Conservation (phyloP, 2,797 vertebrate species). For the Coluber constrictor region DNA sequence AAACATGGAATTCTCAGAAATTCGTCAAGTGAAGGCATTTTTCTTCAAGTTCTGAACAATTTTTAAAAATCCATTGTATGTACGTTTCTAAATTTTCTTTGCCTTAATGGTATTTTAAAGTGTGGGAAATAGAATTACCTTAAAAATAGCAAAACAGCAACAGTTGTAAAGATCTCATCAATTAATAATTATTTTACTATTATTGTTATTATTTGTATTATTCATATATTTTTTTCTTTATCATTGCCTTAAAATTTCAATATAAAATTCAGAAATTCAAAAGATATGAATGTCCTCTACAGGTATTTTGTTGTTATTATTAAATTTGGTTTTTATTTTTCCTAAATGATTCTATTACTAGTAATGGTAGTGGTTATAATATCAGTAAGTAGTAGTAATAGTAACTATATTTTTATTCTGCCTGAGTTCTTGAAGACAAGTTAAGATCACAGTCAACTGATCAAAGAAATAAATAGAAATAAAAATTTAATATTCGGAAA, state of each 20-base stretch:
- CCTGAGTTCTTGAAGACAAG: background rate
- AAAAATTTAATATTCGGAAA: background rate
- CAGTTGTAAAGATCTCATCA: background rate
- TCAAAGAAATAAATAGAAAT: background rate
- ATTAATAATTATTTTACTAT: background rate
- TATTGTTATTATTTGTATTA: background rate
- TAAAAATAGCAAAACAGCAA: background rate
- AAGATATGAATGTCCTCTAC: background rate
- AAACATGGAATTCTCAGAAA: background rate
- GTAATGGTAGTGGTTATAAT: background rate
- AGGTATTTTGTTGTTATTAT: background rate
- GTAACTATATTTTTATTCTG: background rate
- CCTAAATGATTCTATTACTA: background rate
- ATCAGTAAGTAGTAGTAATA: background rate
- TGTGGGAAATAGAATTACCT: background rate
- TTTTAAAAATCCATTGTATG: background rate
- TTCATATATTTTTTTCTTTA: background rate
- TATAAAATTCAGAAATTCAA: background rate
- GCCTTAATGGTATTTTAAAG: background rate
- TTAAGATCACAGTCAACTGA: background rate
- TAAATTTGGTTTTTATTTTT: background rate
- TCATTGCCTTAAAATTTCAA: background rate
- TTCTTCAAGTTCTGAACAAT: background rate
- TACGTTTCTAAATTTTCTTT: background rate
- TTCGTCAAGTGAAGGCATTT: background rate